Percentiles rank a stretch among this genome's conserved stretches.
phyloP scores from a whole-genome alignment of 2,113 vertebrate genomes.

The Istiophorus platypterus region DNA sequence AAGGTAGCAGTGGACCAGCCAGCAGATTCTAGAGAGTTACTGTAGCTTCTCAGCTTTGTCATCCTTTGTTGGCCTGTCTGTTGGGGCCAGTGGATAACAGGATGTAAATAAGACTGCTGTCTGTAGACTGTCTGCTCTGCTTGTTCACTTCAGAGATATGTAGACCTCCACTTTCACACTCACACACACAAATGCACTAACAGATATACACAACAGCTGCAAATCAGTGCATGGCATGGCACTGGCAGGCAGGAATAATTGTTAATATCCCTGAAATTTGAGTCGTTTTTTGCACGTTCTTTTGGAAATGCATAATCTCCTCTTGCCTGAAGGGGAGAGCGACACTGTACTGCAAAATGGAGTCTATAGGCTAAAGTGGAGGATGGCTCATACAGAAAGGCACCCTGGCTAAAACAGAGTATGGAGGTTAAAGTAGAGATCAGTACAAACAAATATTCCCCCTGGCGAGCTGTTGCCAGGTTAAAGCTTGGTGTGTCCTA shows the following conservation, averaged over 20 bases:
- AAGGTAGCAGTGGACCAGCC: conserved; percentile 16
- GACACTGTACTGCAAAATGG: conserved; percentile 59
- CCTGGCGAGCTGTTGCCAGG: conserved; percentile 20
- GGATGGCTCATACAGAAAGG: conserved; percentile 48
- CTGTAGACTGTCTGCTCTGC: conserved; percentile 57
- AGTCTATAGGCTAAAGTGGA: conserved; percentile 66
- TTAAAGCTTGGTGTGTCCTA: conserved; percentile 2
- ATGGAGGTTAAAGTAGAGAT: conserved; percentile 56
- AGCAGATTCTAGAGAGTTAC: conserved; percentile 47
- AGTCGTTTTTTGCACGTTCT: conserved; percentile 35
- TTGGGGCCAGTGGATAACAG: conserved; percentile 54
- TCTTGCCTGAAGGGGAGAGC: conserved; percentile 50
- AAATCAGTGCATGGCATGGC: conserved; percentile 40
- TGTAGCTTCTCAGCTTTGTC: conserved; percentile 57
- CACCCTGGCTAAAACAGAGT: conserved; percentile 48
- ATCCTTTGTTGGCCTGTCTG: conserved; percentile 66
- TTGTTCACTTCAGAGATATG: conserved; percentile 65
- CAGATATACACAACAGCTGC: conserved; percentile 41
- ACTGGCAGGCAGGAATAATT: conserved; percentile 32
- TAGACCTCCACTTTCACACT: conserved; percentile 35
- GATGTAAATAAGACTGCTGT: conserved; percentile 71
- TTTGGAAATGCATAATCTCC: conserved; percentile 52
- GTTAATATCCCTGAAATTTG: conserved; percentile 49
- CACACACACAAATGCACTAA: neutral
- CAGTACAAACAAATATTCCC: conserved; percentile 39